Base-by-base conservation (phyloP, 2,113 vertebrate genomes). In the Dromaius novaehollandiae region DNA sequence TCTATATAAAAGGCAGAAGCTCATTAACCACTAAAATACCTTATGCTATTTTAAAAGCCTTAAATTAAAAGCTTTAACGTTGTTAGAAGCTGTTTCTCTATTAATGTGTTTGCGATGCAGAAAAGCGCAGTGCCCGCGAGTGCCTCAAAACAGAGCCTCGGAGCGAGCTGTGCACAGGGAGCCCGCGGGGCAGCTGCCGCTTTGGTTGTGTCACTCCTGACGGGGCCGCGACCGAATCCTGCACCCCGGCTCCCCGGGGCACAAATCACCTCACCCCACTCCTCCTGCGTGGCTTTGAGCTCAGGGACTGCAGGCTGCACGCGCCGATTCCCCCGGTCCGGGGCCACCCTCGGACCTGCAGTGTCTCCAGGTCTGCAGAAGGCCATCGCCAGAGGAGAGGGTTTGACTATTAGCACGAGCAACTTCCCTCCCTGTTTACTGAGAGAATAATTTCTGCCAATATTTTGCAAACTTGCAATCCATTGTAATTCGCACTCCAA, bases 1-100 rank as follows among this genome's bases (percentile, higher is more conserved):
- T 48, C 93, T 90, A 50, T 69, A 63, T 36, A 53, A 94, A 88
- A 76, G 83, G 83, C 81, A 95, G 95, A 86, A 96, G 90, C 78
- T 93, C 71, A 56, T 96, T 97, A 97, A 97, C 85, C 91, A 83
- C 90, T 98, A 91, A 96, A 96, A 96, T 56, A 3, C 91, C 80
- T 94, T 91, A 69, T 82, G 80, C 24, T 9, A 6, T 36, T 80
- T 46, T 28, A 5, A 78, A 90, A 96, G 56, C 73, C 7, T 48
- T 48, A 48, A 48, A 48, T 48, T 48, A 48, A 48, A 48, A 48
- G 46, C 46, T 48, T 48, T 48, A 48, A 69, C 81, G 80, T 26
- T 9, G 5, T 38, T 28, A 5, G 74, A 90, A 96, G 56, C 69
- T 6, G 10, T 18, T 65, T 26, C 64, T 22, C 26, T 24, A 3